A percentile compares a stretch with the other conserved stretches of the same genome.
Evolutionary conservation across 2,797 vertebrate genomes (phyloP).

Genomic region (Salmo trutta): DNA sequence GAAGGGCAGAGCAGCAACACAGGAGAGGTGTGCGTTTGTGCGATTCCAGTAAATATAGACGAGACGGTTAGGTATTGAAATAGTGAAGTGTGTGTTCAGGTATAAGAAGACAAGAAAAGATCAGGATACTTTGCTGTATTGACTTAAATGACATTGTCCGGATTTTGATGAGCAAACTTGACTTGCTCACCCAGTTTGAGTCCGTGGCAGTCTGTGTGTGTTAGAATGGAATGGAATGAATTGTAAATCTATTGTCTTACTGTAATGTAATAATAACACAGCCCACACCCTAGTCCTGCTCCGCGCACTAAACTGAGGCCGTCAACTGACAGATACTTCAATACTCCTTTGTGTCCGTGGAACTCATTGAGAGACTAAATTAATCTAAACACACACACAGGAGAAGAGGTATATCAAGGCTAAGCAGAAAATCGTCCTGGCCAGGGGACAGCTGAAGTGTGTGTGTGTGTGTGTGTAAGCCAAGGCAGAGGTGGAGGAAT

Average conservation of each 20-base stretch:
- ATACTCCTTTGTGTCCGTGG: neutral
- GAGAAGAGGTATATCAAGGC: neutral
- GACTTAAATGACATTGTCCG: no score
- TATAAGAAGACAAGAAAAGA: no score
- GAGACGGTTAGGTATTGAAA: no score
- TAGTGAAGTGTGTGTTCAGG: no score
- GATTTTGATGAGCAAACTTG: no score
- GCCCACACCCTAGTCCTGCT: neutral
- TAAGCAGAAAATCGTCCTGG: neutral
- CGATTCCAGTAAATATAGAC: no score
- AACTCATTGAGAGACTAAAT: neutral
- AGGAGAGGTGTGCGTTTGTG: no score
- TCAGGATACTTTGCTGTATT: no score
- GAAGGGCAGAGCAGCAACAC: no score
- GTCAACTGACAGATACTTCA: neutral
- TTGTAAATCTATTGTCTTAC: neutral
- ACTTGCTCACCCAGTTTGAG: no score
- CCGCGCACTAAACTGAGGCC: neutral
- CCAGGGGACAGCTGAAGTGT: neutral
- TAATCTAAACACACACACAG: slow-evolving; percentile 5
- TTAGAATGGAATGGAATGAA: neutral
- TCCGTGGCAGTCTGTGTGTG: no score
- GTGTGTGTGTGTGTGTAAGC: neutral
- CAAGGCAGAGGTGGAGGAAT: neutral
- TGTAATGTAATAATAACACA: neutral